phyloP scores from a whole-genome alignment of 2,797 vertebrate species.

The Pogoniulus pusillus region DNA sequence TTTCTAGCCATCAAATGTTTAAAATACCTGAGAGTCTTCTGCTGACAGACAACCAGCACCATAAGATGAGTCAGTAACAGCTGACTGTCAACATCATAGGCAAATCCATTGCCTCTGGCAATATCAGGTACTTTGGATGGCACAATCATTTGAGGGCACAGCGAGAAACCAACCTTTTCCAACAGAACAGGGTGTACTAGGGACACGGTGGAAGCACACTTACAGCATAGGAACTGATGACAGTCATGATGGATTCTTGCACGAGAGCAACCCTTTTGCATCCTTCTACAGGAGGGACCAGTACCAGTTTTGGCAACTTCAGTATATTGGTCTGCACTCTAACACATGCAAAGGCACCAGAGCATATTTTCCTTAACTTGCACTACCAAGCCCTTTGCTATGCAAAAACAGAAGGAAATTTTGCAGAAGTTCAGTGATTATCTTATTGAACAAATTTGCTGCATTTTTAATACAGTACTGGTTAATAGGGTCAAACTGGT shows the following conservation, averaged over 20 bases:
- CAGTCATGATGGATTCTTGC: neutral
- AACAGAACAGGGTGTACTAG: rapidly evolving
- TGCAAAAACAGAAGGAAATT: neutral
- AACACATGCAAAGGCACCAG: neutral
- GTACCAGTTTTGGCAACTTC: neutral
- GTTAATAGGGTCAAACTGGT: neutral
- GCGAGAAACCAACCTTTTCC: neutral
- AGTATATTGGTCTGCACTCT: neutral
- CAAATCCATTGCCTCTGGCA: neutral
- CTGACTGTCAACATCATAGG: neutral
- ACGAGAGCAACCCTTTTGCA: neutral
- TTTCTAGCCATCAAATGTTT: neutral
- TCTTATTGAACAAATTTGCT: neutral
- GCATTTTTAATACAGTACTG: neutral
- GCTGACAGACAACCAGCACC: neutral
- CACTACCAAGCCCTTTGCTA: neutral
- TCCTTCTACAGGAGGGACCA: neutral
- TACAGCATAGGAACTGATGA: neutral
- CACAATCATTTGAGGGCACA: neutral
- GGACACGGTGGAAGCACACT: neutral
- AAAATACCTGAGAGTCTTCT: neutral
- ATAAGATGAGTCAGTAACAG: neutral
- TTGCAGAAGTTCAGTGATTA: neutral
- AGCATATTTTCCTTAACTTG: neutral
- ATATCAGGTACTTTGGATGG: neutral